Evolutionary conservation across 2,888 invertebrate genomes (phyloP), one percentile per base, ranked within the genome.

Genomic region (Hanleya hanleyi): DNA sequence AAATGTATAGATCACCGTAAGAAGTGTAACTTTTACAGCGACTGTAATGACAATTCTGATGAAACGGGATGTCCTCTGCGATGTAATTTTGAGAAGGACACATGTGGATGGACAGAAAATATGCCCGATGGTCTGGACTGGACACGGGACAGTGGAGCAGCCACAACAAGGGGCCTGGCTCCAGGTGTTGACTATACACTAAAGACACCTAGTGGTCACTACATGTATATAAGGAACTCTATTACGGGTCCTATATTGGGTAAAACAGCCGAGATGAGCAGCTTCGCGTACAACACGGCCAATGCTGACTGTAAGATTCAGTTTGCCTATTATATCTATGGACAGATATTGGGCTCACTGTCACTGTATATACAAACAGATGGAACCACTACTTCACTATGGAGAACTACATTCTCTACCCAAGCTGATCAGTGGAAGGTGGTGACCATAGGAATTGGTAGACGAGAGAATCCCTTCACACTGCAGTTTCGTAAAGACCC

Each of bases 21-120:
- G 41, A 67, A 68, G 15, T 74, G 76, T 70, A 64, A 71, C 70
- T 76, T 50, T 68, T 64, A 12, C 69, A 57, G 32, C 0, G 61
- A 62, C 73, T 88, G 88, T 37, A 9, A 26, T 29, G 51, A 67
- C 36, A 64, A 41, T 3, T 33, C 49, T 36, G 74, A 74, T 26
- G 74, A 74, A 49, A 1, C 15, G 2, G 41, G 37, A 1, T 74
- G 74, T 32, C 70, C 83, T 35, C 69, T 81, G 33, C 66, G 80
- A 0, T 89, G 89, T 76, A 77, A 82, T 26, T 89, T 89, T 81
- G 85, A 87, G 71, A 78, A 76, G 29, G 82, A 77, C 38, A 71
- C 76, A 5, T 89, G 89, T 80, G 84, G 85, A 5, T 88, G 86
- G 87, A 64, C 50, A 6, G 84, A 86, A 64, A 74, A 77, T 32